A percentile compares a stretch with the other conserved stretches of the same genome.
Evolutionary conservation across 2,113 vertebrate species (phyloP).

Genomic region (Microcebus ravelobensis): DNA sequence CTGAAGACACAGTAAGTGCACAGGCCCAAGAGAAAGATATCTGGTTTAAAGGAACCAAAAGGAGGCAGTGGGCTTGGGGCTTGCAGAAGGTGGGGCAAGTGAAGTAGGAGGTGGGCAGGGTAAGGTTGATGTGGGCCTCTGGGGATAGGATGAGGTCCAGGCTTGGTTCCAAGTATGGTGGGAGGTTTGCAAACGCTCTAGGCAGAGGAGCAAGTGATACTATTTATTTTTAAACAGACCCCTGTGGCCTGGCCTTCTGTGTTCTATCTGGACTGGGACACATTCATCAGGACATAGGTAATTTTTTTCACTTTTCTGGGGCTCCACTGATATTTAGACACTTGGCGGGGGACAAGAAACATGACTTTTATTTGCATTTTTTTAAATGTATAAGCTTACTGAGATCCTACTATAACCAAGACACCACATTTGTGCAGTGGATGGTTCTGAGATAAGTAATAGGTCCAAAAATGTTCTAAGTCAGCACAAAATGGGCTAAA

Average conservation of each 20-base stretch:
- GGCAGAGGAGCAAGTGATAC: background rate
- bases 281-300: background rate
- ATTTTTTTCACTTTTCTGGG: background rate
- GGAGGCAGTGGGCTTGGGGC: background rate
- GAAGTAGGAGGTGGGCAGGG: background rate
- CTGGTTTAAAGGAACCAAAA: background rate
- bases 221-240: background rate
- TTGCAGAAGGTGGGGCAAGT: background rate
- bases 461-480: background rate
- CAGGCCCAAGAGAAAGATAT: background rate
- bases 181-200: background rate
- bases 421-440: background rate
- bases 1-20: rapidly evolving
- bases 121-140: background rate
- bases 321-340: background rate
- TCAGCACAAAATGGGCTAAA: background rate
- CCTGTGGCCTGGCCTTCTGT: background rate
- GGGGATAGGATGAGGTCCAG: background rate
- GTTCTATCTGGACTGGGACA: background rate
- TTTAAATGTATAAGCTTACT: too few species aligned
- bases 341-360: background rate
- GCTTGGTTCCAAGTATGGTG: background rate
- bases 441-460: background rate
- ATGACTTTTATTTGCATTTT: background rate
- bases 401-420: background rate